Conservation (phyloP, 2,888 invertebrate genomes). For the Arge pagana region DNA sequence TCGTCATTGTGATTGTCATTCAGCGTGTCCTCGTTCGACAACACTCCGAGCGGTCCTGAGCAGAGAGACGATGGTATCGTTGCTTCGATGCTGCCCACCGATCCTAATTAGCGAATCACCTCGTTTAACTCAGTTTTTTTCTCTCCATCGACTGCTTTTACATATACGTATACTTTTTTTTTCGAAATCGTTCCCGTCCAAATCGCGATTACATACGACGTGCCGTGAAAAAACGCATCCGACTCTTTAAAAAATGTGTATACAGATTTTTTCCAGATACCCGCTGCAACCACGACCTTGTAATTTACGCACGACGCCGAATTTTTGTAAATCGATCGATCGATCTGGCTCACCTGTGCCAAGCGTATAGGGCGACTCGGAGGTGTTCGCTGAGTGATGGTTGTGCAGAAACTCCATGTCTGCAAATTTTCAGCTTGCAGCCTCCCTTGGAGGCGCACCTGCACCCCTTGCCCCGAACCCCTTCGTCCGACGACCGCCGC, state of each 20-base stretch:
- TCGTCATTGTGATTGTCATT: conserved; percentile 43
- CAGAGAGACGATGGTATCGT: conserved; percentile 54
- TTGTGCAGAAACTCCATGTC: conserved; percentile 59
- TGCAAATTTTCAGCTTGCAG: conserved; percentile 50
- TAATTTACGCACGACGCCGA: too few relatives aligned
- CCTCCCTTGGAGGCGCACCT: conserved; percentile 43
- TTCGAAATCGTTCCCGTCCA: too few relatives aligned
- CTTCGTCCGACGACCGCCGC: conserved; percentile 30
- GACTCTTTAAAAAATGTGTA: too few relatives aligned
- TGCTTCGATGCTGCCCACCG: conserved; percentile 56
- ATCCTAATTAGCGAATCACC: conserved; percentile 37
- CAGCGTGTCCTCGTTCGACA: conserved; percentile 47
- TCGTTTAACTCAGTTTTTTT: background rate
- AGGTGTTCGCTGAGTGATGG: conserved; percentile 57
- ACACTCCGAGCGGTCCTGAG: conserved; percentile 48
- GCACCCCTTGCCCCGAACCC: conserved; percentile 47
- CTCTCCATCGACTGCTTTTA: too few relatives aligned
- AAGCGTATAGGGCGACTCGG: conserved; percentile 55
- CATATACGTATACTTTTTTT: too few relatives aligned
- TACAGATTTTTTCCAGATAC: too few relatives aligned
- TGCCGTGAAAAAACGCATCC: too few relatives aligned
- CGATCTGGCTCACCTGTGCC: conserved; percentile 45
- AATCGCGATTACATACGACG: too few relatives aligned
- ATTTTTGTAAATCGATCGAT: background rate
- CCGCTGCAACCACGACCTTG: too few relatives aligned